A percentile compares a stretch with the other conserved stretches of the same genome.
These are phyloP conservation scores for Drosophila algonquin DNA, from an alignment of 2,888 invertebrate genomes.

Conservation along the genomic window DNA sequence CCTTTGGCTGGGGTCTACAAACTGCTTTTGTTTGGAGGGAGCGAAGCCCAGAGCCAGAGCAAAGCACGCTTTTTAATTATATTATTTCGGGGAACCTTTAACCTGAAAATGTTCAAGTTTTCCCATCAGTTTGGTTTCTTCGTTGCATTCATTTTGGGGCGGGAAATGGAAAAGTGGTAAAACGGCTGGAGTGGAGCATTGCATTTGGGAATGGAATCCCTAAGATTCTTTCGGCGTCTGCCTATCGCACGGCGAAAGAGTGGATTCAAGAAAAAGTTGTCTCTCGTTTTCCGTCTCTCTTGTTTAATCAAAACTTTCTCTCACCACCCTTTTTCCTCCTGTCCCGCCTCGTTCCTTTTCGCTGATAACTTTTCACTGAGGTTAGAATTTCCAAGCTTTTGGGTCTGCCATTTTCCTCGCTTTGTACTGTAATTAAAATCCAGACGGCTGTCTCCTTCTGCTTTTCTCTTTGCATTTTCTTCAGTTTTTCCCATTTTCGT, in stretches of 20 bases:
- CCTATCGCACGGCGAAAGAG: slow-evolving; percentile 27
- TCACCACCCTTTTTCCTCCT: slow-evolving; percentile 26
- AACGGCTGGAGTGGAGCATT: neutral
- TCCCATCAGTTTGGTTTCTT: slow-evolving; percentile 30
- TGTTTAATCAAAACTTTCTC: slow-evolving; percentile 78
- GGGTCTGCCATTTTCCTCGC: slow-evolving; percentile 17
- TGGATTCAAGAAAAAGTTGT: slow-evolving; percentile 23
- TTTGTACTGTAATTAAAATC: slow-evolving; percentile 76
- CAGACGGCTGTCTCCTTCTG: slow-evolving; percentile 56
- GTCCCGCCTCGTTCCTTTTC: slow-evolving; percentile 5
- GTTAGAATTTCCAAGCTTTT: slow-evolving; percentile 64
- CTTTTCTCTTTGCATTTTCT: slow-evolving; percentile 34
- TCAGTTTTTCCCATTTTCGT: slow-evolving; percentile 7
- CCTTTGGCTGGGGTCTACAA: slow-evolving; percentile 22
- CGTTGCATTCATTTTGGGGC: slow-evolving; percentile 28
- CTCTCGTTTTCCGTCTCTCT: slow-evolving; percentile 30
- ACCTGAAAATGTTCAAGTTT: slow-evolving; percentile 54
- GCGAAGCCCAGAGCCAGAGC: slow-evolving; percentile 4
- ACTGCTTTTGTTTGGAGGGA: slow-evolving; percentile 44
- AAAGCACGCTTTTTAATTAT: slow-evolving; percentile 65
- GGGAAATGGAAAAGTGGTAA: no score
- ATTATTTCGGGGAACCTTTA: slow-evolving; percentile 59
- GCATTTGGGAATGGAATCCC: slow-evolving; percentile 37
- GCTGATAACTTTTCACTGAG: slow-evolving; percentile 47
- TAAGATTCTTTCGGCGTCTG: slow-evolving; percentile 33